Base-by-base conservation (phyloP, 1,140 invertebrate genomes). In the Drosophila lini region DNA sequence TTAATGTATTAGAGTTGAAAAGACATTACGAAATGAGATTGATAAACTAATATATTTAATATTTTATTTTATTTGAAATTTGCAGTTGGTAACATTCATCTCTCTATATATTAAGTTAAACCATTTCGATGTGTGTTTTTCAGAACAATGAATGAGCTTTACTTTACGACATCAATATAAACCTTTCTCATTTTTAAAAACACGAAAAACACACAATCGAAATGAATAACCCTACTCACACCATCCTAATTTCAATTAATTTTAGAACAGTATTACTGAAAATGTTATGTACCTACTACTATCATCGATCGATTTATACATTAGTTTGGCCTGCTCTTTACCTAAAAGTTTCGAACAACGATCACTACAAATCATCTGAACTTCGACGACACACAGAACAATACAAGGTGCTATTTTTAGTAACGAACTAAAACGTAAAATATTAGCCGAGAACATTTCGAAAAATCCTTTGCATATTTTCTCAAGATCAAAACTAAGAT, bases 391-490 rank as follows among this genome's bases (percentile, higher is more conserved):
- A 74, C 48, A 81, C 67, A 82, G 45, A 64, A 83, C 68, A 86
- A 88, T 83, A 89, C 68, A 88, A 83, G 83, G 83, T 88, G 83
- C 83, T 88, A 88, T 88, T 88, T 88, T 88, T 88, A 89, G 73
- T 88, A 83, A 64, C 38, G 50, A 61, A 70, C 57, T 65, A 59
- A 69, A 80, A 63, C 36, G 6, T 48, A 44, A 67, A 71, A 74
- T 67, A 69, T 50, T 64, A 67, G 76, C 41, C 41, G 76, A 80
- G 22, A 74, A 63, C 58, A 70, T 77, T 88, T 67, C 45, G 25
- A 15, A 47, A 63, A 69, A 68, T 61, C 70, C 65, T 88, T 88
- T 88, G 67, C 69, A 77, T 77, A 80, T 73, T 82, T 82, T 85
- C 78, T 69, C 67, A 77, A 67, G 78, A 88, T 89, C 85, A 89